A percentile compares a stretch with the other conserved stretches of the same genome.
phyloP scores from a whole-genome alignment of 2,888 invertebrate species.

The Ecliptopera silaceata region DNA sequence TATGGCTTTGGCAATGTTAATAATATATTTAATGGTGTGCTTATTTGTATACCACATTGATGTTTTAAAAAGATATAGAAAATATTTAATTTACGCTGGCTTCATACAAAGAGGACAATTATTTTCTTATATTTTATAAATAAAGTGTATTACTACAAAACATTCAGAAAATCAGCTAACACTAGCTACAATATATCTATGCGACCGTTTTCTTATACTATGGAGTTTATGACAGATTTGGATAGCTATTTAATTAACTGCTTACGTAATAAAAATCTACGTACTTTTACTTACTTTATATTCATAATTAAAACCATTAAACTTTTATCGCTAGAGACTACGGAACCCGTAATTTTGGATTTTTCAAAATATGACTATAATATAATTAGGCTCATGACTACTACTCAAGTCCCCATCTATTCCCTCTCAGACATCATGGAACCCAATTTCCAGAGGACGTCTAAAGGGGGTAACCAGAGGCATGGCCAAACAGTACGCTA shows the following conservation, averaged over 20 bases:
- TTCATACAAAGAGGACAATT: not conserved
- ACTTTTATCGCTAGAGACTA: conserved; percentile 24
- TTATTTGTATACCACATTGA: not conserved
- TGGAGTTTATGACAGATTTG: not conserved
- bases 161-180: not conserved
- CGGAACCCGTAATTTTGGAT: conserved; percentile 41
- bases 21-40: not conserved
- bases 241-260: not conserved
- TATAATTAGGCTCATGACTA: not conserved
- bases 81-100: not conserved
- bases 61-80: not conserved
- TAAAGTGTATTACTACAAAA: not conserved
- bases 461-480: not conserved
- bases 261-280: not conserved
- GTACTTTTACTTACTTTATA: not conserved
- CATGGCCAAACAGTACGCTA: not conserved
- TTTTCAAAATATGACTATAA: conserved; percentile 7
- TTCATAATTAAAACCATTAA: not conserved
- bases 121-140: not conserved
- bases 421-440: not conserved
- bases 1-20: conserved; percentile 20
- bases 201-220: not conserved
- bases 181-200: not conserved
- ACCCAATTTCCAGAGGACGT: not conserved
- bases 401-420: not conserved